A percentile compares a stretch with the other conserved stretches of the same genome.
Conservation (phyloP, 2,888 invertebrate genomes). For the Leucoma salicis region DNA sequence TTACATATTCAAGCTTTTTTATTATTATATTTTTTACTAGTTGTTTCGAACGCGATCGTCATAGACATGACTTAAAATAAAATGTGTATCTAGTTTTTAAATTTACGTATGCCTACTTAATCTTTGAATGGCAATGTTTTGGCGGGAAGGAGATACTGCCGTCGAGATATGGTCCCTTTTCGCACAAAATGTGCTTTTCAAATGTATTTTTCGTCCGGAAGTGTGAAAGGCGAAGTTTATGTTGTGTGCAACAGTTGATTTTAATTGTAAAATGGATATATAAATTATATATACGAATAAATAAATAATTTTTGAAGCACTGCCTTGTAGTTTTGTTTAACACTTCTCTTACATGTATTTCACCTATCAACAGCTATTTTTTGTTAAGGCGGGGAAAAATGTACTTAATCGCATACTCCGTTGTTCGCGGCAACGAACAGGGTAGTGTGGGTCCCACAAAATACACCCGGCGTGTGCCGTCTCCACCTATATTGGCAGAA, state of each 20-base stretch:
- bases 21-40: constrained; percentile 34
- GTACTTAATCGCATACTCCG: no score
- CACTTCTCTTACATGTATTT: no score
- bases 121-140: constrained; percentile 34
- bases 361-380: no score
- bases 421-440: no score
- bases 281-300: constrained; percentile 81
- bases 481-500: no score
- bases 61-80: constrained; percentile 35
- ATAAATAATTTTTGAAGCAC: constrained; percentile 81
- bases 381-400: no score
- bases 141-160: constrained; percentile 43
- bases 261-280: constrained; percentile 79
- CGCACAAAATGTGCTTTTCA: constrained; percentile 38
- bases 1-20: constrained; percentile 45
- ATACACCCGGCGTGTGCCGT: no score
- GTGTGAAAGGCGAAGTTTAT: constrained; percentile 48
- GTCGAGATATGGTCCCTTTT: constrained; percentile 39
- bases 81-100: constrained; percentile 43
- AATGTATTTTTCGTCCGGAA: constrained; percentile 38
- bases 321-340: constrained; percentile 56
- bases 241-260: constrained; percentile 77
- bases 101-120: constrained; percentile 36
- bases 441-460: no score
- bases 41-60: constrained; percentile 22